Percentiles rank a stretch among this genome's conserved stretches.
phyloP scores from a whole-genome alignment of 2,888 invertebrate species.

The Volucella bombylans region DNA sequence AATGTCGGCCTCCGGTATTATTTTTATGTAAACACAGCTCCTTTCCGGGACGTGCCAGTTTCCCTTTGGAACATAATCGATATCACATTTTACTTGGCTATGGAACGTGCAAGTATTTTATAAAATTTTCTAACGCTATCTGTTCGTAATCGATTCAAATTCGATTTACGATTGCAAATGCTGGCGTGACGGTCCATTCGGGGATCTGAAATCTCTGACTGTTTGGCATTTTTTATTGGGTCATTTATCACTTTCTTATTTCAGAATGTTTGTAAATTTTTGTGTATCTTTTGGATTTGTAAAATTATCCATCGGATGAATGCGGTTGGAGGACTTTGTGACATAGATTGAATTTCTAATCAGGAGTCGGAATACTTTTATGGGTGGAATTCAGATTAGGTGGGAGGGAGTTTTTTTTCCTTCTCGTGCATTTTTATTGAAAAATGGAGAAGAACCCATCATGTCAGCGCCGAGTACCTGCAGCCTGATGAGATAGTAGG shows the following conservation, averaged over 20 bases:
- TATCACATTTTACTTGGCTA: constrained; percentile 64
- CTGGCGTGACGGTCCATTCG: neutral
- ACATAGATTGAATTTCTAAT: constrained; percentile 48
- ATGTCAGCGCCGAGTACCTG: no score
- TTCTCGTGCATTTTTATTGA: no score
- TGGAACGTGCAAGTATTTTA: constrained; percentile 68
- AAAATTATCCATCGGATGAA: constrained; percentile 59
- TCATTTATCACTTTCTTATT: neutral
- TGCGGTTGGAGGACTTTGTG: constrained; percentile 48
- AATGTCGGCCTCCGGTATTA: no score
- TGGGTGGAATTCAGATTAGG: no score
- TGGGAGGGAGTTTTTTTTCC: no score
- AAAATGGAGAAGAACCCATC: no score
- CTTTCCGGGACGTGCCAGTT: neutral
- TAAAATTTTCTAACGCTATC: constrained; percentile 44
- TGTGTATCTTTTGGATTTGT: constrained; percentile 54
- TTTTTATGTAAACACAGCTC: no score
- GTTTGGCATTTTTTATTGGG: constrained; percentile 26
- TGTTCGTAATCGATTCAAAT: constrained; percentile 27
- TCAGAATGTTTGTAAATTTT: neutral
- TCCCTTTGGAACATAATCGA: constrained; percentile 37
- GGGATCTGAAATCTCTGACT: constrained; percentile 30
- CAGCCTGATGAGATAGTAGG: no score
- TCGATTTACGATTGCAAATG: constrained; percentile 26
- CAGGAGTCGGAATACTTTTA: neutral